Conservation (phyloP, 1,140 invertebrate genomes). For the Cydia splendana region DNA sequence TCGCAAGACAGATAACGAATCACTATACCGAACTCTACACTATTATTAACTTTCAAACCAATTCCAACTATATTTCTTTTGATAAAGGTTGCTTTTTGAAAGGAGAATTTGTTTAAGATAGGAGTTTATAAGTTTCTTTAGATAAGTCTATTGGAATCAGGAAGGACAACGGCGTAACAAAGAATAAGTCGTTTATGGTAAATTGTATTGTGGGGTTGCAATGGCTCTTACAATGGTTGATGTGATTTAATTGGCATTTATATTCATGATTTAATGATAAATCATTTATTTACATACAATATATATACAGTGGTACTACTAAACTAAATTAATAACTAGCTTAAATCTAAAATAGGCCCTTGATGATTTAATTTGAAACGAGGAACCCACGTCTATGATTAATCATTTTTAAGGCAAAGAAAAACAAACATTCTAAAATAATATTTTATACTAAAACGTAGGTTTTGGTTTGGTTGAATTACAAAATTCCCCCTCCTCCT, state of each 20-base stretch:
- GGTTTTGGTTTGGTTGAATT: no score
- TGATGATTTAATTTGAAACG: no score
- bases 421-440: no score
- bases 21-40: background rate
- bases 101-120: background rate
- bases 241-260: background rate
- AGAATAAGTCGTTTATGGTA: background rate
- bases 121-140: background rate
- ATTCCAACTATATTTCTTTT: background rate
- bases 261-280: no score
- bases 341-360: no score
- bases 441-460: no score
- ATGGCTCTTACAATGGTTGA: background rate
- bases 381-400: no score
- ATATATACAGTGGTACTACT: no score
- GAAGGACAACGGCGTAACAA: background rate
- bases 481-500: no score
- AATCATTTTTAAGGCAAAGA: no score
- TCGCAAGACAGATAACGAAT: conserved; percentile 11
- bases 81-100: background rate
- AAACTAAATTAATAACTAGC: no score
- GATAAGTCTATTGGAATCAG: conserved; percentile 12
- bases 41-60: background rate
- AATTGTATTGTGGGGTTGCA: background rate
- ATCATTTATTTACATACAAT: no score